These are phyloP conservation scores for Triplophysa dalaica DNA, from an alignment of 2,113 vertebrate genomes.

Conservation along the genomic window DNA sequence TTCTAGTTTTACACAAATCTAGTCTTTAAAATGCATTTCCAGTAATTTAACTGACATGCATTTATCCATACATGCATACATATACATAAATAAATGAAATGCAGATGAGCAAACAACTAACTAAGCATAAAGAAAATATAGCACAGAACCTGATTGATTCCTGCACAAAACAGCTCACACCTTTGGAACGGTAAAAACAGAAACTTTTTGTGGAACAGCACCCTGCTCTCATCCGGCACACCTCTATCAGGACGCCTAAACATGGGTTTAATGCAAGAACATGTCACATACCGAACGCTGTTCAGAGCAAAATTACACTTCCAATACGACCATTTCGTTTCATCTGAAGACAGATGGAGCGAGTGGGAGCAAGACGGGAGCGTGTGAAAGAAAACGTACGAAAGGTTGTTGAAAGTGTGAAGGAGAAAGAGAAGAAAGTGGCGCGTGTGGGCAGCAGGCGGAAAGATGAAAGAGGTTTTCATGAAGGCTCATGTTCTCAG, in stretches of 20 bases:
- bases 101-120: too few species aligned
- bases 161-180: too few species aligned
- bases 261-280: not conserved
- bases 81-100: too few species aligned
- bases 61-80: too few species aligned
- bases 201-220: too few species aligned
- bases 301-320: not conserved
- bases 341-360: not conserved
- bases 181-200: too few species aligned
- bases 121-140: too few species aligned
- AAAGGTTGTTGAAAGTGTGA: constrained; percentile 12
- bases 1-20: too few species aligned
- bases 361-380: constrained; percentile 41
- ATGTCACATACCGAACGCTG: not conserved
- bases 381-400: not conserved
- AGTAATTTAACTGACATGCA: too few species aligned
- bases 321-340: not conserved
- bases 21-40: too few species aligned
- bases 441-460: constrained; percentile 13
- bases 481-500: not conserved
- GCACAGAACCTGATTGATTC: too few species aligned
- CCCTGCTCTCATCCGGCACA: too few species aligned
- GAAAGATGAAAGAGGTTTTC: constrained; percentile 15
- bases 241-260: not conserved
- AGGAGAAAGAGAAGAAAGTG: constrained; percentile 16